Evolutionary conservation across 2,888 invertebrate species (phyloP), one percentile per base, ranked within the genome.

Genomic region (Cheilosia impressa): DNA sequence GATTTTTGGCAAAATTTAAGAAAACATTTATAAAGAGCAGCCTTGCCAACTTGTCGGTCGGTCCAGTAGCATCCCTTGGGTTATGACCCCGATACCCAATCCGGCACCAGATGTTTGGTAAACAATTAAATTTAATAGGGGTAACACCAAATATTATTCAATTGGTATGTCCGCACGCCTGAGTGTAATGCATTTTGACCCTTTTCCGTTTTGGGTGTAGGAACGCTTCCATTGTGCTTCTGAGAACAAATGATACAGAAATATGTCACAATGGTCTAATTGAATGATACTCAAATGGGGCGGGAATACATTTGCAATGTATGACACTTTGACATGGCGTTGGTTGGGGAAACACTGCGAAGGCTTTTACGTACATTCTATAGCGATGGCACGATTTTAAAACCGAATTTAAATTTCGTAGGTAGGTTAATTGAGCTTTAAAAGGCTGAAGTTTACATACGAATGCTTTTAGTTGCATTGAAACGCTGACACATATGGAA

Each of bases 141-240:
- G 81, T 85, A 85, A 85, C 85, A 85, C 85, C 85, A 85, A 85
- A 85, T 85, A 85, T 76, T 81, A 81, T 85, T 85, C 85, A 85
- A 85, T 85, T 81, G 85, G 63, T 81, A 72, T 85, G 81, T 85
- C 85, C 85, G 85, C 85, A 85, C 76, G 85, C 85, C 72, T 76
- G 76, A 76, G 66, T 52, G 66, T 85, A 77, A 76, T 81, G 81
- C 76, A 81, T 76, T 76, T 72, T 55, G 60, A 69, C 77, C 77
- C 69, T 78, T 71, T 75, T 43, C 45, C 38, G 43, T 55, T 38
- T 9, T 17, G 62, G 69, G 22, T 34, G 7, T 15, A 53, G 27
- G 47, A 27, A 1, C 19, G 22, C n/a, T 22, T 31, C 38, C 7
- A 24, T n/a, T 50, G 63, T 62, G 10, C 57, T 65, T 50, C 3